phyloP scores from a whole-genome alignment of 2,113 vertebrate genomes.

The Eurypyga helias region DNA sequence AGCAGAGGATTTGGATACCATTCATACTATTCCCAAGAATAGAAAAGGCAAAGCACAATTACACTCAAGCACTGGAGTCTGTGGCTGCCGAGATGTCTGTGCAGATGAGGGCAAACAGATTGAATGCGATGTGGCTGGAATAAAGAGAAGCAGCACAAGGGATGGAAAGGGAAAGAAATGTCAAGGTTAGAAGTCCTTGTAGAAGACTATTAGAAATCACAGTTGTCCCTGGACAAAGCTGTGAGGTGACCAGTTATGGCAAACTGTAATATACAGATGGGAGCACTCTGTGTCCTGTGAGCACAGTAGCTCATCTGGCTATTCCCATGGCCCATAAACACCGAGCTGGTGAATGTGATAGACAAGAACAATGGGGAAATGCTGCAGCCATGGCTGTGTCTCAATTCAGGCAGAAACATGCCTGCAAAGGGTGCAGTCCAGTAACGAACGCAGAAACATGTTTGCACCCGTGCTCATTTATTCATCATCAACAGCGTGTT shows the following conservation, averaged over 20 bases:
- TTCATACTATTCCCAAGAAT: slow-evolving; percentile 35
- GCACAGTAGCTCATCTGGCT: neutral
- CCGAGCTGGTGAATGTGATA: neutral
- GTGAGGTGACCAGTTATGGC: neutral
- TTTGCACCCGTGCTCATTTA: slow-evolving; percentile 24
- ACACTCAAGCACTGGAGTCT: neutral
- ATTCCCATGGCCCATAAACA: neutral
- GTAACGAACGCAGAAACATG: slow-evolving; percentile 27
- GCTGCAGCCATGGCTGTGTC: neutral
- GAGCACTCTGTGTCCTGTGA: fast-evolving
- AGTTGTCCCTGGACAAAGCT: neutral
- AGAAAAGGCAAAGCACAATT: neutral
- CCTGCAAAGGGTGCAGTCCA: slow-evolving; percentile 33
- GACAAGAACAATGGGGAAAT: neutral
- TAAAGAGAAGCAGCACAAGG: neutral
- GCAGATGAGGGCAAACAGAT: neutral
- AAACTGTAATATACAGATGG: neutral
- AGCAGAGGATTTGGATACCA: slow-evolving; percentile 8
- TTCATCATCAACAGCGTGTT: neutral
- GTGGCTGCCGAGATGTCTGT: neutral
- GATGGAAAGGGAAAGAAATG: neutral
- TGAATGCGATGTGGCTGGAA: neutral
- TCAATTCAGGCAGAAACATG: slow-evolving; percentile 34
- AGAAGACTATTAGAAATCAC: neutral
- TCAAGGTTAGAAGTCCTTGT: neutral